Conservation (phyloP, 2,113 vertebrate genomes). For the Mellivora capensis region DNA sequence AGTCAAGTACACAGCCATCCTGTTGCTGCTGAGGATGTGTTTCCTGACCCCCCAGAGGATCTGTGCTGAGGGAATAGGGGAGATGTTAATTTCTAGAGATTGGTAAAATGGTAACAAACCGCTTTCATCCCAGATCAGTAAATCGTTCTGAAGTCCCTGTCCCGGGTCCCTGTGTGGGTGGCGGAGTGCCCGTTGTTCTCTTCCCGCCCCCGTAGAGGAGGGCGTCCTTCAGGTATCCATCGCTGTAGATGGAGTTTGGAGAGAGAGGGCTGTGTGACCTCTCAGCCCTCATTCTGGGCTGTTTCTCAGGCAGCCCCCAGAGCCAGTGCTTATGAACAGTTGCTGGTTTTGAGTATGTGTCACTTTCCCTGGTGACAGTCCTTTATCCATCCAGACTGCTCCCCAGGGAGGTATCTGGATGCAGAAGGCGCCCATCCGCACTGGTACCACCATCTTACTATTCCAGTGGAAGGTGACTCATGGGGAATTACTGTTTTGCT, state of each 20-base stretch:
- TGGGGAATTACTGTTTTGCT: background rate
- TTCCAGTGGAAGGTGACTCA: background rate
- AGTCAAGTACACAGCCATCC: too few relatives aligned
- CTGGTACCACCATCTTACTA: background rate
- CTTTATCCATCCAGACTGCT: background rate
- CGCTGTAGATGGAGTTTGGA: background rate
- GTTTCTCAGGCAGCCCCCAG: background rate
- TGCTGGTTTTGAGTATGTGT: background rate
- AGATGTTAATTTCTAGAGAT: background rate
- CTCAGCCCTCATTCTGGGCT: background rate
- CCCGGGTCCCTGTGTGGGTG: too few relatives aligned
- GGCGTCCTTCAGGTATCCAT: too few relatives aligned
- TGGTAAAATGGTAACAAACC: background rate
- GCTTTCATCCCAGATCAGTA: background rate
- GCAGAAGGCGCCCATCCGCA: background rate
- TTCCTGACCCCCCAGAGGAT: background rate
- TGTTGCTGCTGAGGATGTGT: background rate
- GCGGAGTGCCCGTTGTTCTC: background rate
- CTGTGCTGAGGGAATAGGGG: background rate
- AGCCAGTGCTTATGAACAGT: background rate
- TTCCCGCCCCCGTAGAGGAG: background rate
- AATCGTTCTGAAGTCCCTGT: background rate
- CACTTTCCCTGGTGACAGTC: background rate
- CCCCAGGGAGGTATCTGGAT: background rate
- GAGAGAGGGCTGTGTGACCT: background rate